Evolutionary conservation across 1,140 invertebrate species (phyloP), one percentile per base, ranked within the genome.

Genomic region (Stegodyphus dumicola): DNA sequence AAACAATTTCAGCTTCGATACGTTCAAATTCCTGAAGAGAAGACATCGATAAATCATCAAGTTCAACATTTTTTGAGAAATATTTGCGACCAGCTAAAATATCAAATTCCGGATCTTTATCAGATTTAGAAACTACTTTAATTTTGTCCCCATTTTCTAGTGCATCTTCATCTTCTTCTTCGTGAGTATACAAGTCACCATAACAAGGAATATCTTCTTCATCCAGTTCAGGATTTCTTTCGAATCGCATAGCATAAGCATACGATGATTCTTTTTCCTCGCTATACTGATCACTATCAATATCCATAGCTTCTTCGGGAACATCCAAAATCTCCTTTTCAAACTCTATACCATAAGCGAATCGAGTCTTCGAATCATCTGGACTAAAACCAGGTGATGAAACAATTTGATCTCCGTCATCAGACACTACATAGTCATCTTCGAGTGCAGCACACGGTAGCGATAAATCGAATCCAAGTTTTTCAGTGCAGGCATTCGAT

Each of bases 81-180:
- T 94, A 95, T 88, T 94, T 94, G 87, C 94, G 93, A 5, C 94
- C 93, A 0, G 95, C 94, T 7, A 96, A 90, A 67, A 95, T 93
- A 90, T 97, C 95, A 89, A 95, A 96, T 87, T 97, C 96, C 0
- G 96, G 95, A 2, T 95, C 95, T 87, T 94, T 95, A 65, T 93
- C 93, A 9, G 95, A 94, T 88, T 71, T 69, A 13, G 33, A 10
- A 85, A 56, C 7, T 33, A 48, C 11, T 53, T 85, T 81, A 0
- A 67, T 93, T 88, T 94, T 95, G 77, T 69, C 95, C 93, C 87
- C 94, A 93, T 91, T 95, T 71, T 88, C 86, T 17, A 86, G 60
- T 94, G 94, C 94, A 9, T 94, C 94, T 90, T 96, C 95, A 88
- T 95, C 95, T 89, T 96, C 95, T 73, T 88, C 88, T 64, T 87